Evolutionary conservation across 1,140 invertebrate species (phyloP).

Genomic region (Drosophila equinoxialis): DNA sequence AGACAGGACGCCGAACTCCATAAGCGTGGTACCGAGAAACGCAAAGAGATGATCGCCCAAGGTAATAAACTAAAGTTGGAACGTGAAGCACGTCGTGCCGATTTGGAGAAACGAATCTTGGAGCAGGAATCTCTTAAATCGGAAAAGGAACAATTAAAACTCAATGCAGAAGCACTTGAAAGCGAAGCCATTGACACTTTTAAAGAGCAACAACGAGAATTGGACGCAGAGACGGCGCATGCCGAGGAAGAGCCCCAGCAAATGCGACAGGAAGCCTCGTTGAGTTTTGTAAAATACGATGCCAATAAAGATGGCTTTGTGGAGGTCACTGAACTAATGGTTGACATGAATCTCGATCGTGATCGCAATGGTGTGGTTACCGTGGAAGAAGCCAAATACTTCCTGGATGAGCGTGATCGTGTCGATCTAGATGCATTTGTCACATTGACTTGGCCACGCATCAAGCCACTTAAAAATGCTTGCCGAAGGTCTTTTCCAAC

Average conservation of each 20-base stretch:
- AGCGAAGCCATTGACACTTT: slow-evolving; percentile 90
- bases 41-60: slow-evolving; percentile 89
- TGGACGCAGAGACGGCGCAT: slow-evolving; percentile 86
- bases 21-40: slow-evolving; percentile 90
- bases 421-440: slow-evolving; percentile 89
- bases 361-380: slow-evolving; percentile 92
- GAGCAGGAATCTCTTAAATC: slow-evolving; percentile 88
- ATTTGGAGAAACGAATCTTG: slow-evolving; percentile 88
- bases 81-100: slow-evolving; percentile 87
- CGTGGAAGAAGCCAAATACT: slow-evolving; percentile 91
- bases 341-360: slow-evolving; percentile 91
- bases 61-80: slow-evolving; percentile 90
- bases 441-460: slow-evolving; percentile 87
- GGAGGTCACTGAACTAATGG: slow-evolving; percentile 90
- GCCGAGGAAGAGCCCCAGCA: slow-evolving; percentile 82
- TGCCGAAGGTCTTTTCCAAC: slow-evolving; percentile 88
- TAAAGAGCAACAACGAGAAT: slow-evolving; percentile 87
- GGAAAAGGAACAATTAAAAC: slow-evolving; percentile 90
- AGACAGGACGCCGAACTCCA: slow-evolving; percentile 89
- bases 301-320: slow-evolving; percentile 90
- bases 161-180: slow-evolving; percentile 89
- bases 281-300: slow-evolving; percentile 90
- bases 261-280: slow-evolving; percentile 86
- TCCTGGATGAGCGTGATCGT: slow-evolving; percentile 89
- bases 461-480: slow-evolving; percentile 92